Conservation (phyloP, 1,140 invertebrate genomes). For the Pogonognathellus flavescens region DNA sequence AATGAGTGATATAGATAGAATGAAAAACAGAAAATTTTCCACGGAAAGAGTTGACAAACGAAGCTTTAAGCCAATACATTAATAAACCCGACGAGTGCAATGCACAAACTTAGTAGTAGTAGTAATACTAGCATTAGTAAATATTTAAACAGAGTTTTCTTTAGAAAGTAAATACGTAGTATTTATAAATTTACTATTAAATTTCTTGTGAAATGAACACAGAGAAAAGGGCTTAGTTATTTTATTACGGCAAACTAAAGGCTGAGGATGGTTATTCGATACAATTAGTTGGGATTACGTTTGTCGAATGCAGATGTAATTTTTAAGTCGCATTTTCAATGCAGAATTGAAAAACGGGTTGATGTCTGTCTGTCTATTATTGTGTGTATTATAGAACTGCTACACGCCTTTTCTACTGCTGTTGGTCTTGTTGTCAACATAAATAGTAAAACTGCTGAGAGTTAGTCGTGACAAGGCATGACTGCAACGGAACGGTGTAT, state of each 20-base stretch:
- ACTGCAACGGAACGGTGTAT: conserved; percentile 17
- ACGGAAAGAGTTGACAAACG: background rate
- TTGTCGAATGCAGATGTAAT: background rate
- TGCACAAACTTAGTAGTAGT: background rate
- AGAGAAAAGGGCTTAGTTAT: background rate
- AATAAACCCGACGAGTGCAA: background rate
- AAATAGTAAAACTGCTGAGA: background rate
- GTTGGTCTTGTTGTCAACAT: background rate
- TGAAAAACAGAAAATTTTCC: conserved; percentile 3
- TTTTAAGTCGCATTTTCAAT: background rate
- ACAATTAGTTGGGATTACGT: background rate
- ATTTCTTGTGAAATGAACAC: no score
- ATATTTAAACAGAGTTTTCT: no score
- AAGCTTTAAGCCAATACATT: background rate
- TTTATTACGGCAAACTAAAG: no score
- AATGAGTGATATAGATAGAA: conserved; percentile 36
- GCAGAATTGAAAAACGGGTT: background rate
- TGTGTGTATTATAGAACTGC: background rate
- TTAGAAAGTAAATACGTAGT: no score
- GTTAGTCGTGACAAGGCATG: background rate
- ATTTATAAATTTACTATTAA: no score
- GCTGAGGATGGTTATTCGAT: no score
- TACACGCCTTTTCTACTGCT: background rate
- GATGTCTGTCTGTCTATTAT: background rate
- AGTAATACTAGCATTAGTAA: no score